Evolutionary conservation across 2,797 vertebrate genomes (phyloP).

Genomic region (Vespertilio murinus): DNA sequence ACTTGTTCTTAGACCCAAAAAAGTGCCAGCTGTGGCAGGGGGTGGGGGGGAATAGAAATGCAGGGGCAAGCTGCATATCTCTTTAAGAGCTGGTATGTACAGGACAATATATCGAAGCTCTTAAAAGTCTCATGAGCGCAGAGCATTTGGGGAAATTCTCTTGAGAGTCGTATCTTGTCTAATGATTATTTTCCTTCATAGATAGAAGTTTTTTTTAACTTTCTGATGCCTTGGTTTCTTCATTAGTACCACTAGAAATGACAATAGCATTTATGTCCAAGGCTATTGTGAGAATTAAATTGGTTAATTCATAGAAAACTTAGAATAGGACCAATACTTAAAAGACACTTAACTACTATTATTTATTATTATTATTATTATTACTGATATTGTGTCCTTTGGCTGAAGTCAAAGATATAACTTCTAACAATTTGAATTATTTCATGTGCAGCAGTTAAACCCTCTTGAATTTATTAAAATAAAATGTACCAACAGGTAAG

Average conservation of each 20-base stretch:
- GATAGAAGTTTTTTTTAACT: not conserved
- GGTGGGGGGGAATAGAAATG: accelerated
- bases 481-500: not conserved
- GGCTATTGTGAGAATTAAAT: not conserved
- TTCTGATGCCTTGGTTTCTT: not conserved
- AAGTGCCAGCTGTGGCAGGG: not conserved
- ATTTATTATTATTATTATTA: not conserved
- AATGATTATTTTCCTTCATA: not conserved
- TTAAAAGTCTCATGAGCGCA: not conserved
- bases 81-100: not conserved
- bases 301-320: not conserved
- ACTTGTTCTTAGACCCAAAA: not conserved
- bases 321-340: not conserved
- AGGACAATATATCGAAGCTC: not conserved
- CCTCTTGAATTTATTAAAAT: constrained; percentile 14
- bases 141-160: not conserved
- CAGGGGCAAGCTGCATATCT: accelerated
- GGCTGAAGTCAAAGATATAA: not conserved
- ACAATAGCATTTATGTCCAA: not conserved
- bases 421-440: not conserved
- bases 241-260: not conserved
- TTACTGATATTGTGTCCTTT: not conserved
- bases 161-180: not conserved
- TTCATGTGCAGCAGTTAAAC: not conserved
- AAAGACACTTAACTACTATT: not conserved